phyloP scores from a whole-genome alignment of 2,113 vertebrate species.

The Dicentrarchus labrax region DNA sequence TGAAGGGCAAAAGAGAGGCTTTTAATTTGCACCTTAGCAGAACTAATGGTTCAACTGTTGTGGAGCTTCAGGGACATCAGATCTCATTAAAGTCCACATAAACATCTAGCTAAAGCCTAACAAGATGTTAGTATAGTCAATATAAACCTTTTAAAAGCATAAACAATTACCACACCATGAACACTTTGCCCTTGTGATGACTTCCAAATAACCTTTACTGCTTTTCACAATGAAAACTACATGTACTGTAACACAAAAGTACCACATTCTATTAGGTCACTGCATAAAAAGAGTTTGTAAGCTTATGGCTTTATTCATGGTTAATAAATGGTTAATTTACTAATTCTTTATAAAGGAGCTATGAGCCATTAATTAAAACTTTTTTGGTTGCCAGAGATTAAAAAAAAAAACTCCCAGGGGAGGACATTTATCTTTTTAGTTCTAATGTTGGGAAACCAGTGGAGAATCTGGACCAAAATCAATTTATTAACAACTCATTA shows the following conservation, averaged over 20 bases:
- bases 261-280: not conserved
- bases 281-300: not conserved
- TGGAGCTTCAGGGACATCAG: not conserved
- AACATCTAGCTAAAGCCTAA: not conserved
- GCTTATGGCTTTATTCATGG: not conserved
- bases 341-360: not conserved
- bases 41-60: not conserved
- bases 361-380: too few relatives aligned
- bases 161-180: not conserved
- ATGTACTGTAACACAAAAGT: not conserved
- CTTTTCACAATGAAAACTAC: not conserved
- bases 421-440: too few relatives aligned
- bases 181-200: not conserved
- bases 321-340: not conserved
- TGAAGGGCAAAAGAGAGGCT: not conserved
- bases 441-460: too few relatives aligned
- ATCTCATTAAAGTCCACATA: constrained; percentile 2
- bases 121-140: not conserved
- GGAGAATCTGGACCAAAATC: not conserved
- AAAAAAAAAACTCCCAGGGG: too few relatives aligned
- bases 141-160: not conserved
- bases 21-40: constrained; percentile 6
- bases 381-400: too few relatives aligned
- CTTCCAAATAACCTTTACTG: not conserved
- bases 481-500: not conserved